phyloP scores from a whole-genome alignment of 1,140 invertebrate species.

The Conus betulinus region DNA sequence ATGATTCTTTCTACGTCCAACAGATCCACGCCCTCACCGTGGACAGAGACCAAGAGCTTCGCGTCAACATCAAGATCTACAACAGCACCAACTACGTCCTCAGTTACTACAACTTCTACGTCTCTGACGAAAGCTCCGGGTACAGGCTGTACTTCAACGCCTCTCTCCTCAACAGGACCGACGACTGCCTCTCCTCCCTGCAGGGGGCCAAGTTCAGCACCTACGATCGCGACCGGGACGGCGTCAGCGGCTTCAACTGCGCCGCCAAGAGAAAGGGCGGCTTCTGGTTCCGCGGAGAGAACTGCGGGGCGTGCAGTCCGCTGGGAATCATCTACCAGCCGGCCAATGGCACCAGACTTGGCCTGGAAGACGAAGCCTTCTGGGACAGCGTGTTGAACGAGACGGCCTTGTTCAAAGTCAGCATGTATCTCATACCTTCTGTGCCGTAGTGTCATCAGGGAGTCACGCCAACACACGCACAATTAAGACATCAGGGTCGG shows the following conservation, averaged over 20 bases:
- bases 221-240: slow-evolving; percentile 38
- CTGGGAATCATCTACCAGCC: slow-evolving; percentile 22
- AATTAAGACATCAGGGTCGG: too few species aligned
- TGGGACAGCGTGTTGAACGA: slow-evolving; percentile 24
- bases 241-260: background rate
- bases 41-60: background rate
- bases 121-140: slow-evolving; percentile 10
- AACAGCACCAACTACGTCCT: background rate
- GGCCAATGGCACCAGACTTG: background rate
- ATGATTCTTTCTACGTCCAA: background rate
- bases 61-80: slow-evolving; percentile 13
- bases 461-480: too few species aligned
- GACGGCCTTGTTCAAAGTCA: slow-evolving; percentile 3
- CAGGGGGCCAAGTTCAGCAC: slow-evolving; percentile 31
- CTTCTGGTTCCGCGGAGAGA: slow-evolving; percentile 24
- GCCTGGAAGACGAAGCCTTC: slow-evolving; percentile 27
- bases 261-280: slow-evolving; percentile 16
- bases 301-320: slow-evolving; percentile 35
- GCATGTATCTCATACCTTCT: slow-evolving; percentile 3
- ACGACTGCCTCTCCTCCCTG: slow-evolving; percentile 23
- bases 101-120: slow-evolving; percentile 24
- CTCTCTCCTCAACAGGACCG: background rate
- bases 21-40: slow-evolving; percentile 23
- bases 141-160: slow-evolving; percentile 17
- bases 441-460: background rate